phyloP scores from a whole-genome alignment of 2,888 invertebrate genomes.

The Luffia ferchaultella region DNA sequence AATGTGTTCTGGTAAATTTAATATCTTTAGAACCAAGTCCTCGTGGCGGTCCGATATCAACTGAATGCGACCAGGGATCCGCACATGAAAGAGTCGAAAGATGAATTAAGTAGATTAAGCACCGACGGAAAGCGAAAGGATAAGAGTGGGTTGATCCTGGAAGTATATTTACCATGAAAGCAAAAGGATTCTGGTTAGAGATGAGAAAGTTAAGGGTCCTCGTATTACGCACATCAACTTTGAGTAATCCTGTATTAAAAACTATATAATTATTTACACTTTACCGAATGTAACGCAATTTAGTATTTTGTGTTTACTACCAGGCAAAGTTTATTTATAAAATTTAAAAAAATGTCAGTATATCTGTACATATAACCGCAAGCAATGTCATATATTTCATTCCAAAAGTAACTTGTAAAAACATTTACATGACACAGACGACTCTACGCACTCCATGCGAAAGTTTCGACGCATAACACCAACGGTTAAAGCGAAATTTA shows the following conservation, averaged over 20 bases:
- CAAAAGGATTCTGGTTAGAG: not conserved
- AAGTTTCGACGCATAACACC: not conserved
- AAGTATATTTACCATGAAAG: not conserved
- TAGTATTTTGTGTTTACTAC: too few species aligned
- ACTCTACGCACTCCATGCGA: not conserved
- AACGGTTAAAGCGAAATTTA: not conserved
- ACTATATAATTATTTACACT: too few species aligned
- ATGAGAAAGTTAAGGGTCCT: not conserved
- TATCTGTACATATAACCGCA: too few species aligned
- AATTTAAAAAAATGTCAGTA: too few species aligned
- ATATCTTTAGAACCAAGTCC: conserved; percentile 45
- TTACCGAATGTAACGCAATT: too few species aligned
- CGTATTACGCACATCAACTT: too few species aligned
- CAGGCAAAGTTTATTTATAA: too few species aligned
- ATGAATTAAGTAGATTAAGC: conserved; percentile 62
- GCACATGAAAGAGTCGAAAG: conserved; percentile 54
- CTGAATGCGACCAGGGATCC: conserved; percentile 54
- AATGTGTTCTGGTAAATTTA: conserved; percentile 65
- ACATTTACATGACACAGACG: too few species aligned
- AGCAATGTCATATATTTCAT: too few species aligned
- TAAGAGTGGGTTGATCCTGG: conserved; percentile 21
- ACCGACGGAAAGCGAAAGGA: conserved; percentile 43
- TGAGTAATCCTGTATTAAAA: too few species aligned
- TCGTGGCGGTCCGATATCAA: conserved; percentile 52
- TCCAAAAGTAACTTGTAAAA: too few species aligned